Conservation (phyloP, 1,140 invertebrate genomes). For the Drosophila kurseongensis region DNA sequence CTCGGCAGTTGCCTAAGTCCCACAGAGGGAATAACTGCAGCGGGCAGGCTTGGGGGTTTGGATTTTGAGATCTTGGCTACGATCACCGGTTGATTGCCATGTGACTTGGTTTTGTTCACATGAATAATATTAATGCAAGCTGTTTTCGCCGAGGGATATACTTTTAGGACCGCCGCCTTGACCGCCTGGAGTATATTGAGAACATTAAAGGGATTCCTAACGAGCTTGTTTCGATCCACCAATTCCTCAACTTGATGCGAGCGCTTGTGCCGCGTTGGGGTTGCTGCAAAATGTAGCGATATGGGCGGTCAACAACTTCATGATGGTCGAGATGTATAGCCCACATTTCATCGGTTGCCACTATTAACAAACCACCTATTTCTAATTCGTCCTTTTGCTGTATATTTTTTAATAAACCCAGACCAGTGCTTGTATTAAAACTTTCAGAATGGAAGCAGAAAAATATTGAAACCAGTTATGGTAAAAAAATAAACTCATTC, state of each 20-base stretch:
- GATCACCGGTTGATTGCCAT: not conserved
- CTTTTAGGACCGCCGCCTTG: conserved; percentile 34
- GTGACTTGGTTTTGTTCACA: conserved; percentile 9
- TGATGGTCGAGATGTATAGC: not conserved
- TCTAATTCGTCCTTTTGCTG: too few relatives aligned
- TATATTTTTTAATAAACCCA: too few relatives aligned
- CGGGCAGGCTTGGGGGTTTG: not conserved
- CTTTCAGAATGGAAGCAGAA: too few relatives aligned
- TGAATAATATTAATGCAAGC: conserved; percentile 11
- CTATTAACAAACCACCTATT: conserved; percentile 1
- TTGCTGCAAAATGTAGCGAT: conserved; percentile 46
- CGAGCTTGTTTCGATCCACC: conserved; percentile 14
- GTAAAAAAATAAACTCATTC: too few relatives aligned
- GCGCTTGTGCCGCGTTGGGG: conserved; percentile 15
- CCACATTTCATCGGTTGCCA: not conserved
- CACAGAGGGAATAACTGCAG: conserved; percentile 12
- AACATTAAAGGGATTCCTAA: not conserved
- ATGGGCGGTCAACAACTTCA: conserved; percentile 15
- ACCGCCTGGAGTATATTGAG: conserved; percentile 10
- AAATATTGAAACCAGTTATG: too few relatives aligned
- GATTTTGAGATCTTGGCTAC: conserved; percentile 1
- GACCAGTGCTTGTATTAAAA: too few relatives aligned
- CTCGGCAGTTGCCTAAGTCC: conserved; percentile 14
- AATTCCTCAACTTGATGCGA: conserved; percentile 49
- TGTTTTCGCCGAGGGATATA: conserved; percentile 17